phyloP scores from a whole-genome alignment of 2,888 invertebrate species.

The Esperia sulphurella region DNA sequence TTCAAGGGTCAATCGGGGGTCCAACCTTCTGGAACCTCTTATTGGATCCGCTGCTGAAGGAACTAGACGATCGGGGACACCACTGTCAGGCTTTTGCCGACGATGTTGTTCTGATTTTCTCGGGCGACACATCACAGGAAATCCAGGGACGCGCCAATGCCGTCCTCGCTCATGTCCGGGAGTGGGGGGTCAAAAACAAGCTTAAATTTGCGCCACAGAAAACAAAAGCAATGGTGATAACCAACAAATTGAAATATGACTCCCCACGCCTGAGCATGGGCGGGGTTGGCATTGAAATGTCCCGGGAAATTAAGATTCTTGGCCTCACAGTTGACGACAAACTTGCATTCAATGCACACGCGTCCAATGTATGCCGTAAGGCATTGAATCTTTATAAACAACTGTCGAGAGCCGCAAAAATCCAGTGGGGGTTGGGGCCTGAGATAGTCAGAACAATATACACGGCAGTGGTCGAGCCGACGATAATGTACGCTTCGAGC shows the following conservation, averaged over 20 bases:
- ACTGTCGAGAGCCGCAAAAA: constrained; percentile 6
- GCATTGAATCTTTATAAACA: not conserved
- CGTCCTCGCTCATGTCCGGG: constrained; percentile 8
- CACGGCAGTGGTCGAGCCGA: not conserved
- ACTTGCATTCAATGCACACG: constrained; percentile 11
- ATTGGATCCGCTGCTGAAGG: constrained; percentile 9
- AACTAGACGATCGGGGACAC: not conserved
- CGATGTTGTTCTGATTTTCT: constrained; percentile 10
- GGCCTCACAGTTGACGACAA: constrained; percentile 11
- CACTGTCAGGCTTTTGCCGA: constrained; percentile 15
- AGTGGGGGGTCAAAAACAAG: constrained; percentile 13
- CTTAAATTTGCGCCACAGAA: constrained; percentile 13
- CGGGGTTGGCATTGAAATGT: not conserved
- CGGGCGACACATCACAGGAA: constrained; percentile 5
- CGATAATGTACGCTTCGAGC: not conserved
- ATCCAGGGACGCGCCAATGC: constrained; percentile 8
- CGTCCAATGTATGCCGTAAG: constrained; percentile 7
- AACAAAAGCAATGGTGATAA: constrained; percentile 11
- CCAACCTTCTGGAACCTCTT: constrained; percentile 15
- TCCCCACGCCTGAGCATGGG: constrained; percentile 12
- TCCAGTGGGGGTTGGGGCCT: constrained; percentile 7
- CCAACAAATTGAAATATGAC: constrained; percentile 9
- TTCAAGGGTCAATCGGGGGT: constrained; percentile 15
- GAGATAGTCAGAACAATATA: not conserved
- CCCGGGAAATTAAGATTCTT: not conserved